These are phyloP conservation scores for Phyllotreta cruciferae DNA, from an alignment of 2,888 invertebrate species.

Conservation along the genomic window DNA sequence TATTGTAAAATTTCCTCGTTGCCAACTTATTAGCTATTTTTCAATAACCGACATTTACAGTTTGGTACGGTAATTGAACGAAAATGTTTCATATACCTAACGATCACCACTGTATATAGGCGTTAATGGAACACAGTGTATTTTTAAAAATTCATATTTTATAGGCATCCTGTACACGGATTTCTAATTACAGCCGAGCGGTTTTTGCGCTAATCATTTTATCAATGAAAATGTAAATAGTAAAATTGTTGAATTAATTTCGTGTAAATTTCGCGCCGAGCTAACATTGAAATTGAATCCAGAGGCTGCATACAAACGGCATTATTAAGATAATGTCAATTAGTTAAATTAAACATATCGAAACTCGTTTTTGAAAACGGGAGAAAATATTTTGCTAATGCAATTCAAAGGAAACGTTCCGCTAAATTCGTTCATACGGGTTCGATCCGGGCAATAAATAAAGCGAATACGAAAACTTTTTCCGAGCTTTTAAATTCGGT, in stretches of 20 bases:
- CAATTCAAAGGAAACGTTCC: too few species aligned
- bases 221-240: slow-evolving; percentile 21
- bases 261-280: slow-evolving; percentile 22
- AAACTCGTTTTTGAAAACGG: too few species aligned
- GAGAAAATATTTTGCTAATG: too few species aligned
- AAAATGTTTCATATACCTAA: too few species aligned
- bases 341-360: slow-evolving; percentile 20
- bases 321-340: slow-evolving; percentile 28
- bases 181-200: slow-evolving; percentile 4
- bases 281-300: slow-evolving; percentile 23
- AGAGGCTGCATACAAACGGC: slow-evolving; percentile 26
- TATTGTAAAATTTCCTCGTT: slow-evolving; percentile 25
- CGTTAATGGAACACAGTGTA: too few species aligned
- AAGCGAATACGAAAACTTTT: slow-evolving; percentile 8
- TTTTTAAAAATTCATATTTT: too few species aligned
- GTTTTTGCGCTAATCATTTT: slow-evolving; percentile 8
- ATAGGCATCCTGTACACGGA: slow-evolving; percentile 5
- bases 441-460: too few species aligned
- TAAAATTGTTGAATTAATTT: slow-evolving; percentile 18
- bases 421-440: too few species aligned
- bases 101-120: too few species aligned
- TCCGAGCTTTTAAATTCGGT: slow-evolving; percentile 26
- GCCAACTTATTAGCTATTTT: slow-evolving; percentile 24
- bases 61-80: too few species aligned
- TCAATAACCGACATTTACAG: slow-evolving; percentile 18